Conservation (phyloP, 1,140 invertebrate genomes). For the Megalopta genalis region DNA sequence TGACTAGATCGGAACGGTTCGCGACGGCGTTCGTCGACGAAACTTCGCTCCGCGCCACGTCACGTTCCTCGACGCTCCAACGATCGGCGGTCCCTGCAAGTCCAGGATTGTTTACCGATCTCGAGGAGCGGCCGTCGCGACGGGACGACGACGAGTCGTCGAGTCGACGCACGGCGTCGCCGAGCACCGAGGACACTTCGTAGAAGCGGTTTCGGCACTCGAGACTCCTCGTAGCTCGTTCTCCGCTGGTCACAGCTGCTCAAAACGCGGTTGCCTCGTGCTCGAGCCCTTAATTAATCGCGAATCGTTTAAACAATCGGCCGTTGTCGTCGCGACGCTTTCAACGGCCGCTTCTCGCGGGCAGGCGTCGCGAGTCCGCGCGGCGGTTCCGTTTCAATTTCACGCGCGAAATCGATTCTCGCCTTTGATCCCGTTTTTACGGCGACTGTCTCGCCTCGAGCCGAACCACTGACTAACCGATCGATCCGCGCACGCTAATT, state of each 20-base stretch:
- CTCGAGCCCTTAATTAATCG: slow-evolving; percentile 34
- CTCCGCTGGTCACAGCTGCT: slow-evolving; percentile 11
- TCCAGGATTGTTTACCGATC: slow-evolving; percentile 21
- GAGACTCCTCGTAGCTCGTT: background rate
- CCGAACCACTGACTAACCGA: slow-evolving; percentile 19
- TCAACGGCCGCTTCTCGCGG: slow-evolving; percentile 12
- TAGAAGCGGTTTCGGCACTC: too few species aligned
- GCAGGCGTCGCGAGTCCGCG: slow-evolving; percentile 23
- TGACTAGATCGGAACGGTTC: slow-evolving; percentile 37
- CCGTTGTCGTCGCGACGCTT: slow-evolving; percentile 47
- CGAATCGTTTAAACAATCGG: slow-evolving; percentile 40
- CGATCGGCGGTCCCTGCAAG: slow-evolving; percentile 57
- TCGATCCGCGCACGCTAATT: slow-evolving; percentile 2
- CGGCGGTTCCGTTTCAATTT: slow-evolving; percentile 40
- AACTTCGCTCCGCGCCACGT: slow-evolving; percentile 26
- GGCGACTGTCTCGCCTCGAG: slow-evolving; percentile 9
- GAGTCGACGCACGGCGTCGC: background rate
- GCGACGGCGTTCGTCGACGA: slow-evolving; percentile 11
- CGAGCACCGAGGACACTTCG: background rate
- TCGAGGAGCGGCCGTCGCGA: slow-evolving; percentile 19
- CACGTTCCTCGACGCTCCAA: slow-evolving; percentile 49
- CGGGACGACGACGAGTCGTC: background rate
- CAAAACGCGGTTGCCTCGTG: background rate
- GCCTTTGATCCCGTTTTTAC: slow-evolving; percentile 47
- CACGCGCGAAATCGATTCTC: slow-evolving; percentile 51